Evolutionary conservation across 92 coral and sea anemone genomes (phyloP), one percentile per base, ranked within the genome.

Genomic region (Pocillopora meandrina): DNA sequence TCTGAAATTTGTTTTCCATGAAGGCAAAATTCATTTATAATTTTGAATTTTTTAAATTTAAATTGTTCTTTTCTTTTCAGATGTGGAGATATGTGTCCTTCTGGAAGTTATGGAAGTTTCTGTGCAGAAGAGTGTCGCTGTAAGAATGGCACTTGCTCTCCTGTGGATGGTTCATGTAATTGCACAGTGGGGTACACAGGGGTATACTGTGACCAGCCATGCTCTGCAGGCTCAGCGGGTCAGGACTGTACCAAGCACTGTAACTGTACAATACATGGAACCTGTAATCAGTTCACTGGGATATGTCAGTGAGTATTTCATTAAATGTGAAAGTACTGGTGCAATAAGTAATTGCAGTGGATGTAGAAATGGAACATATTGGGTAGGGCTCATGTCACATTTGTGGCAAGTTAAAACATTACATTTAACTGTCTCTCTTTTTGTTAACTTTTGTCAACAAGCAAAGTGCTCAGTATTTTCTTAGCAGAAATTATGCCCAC

Each of bases 101-200:
- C 76, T 15, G 90, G 92, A 61, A 92, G 69, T 26, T 95, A 80
- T 87, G 98, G 98, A 9, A 57, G 21, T 19, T 56, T 70, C 31
- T 95, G 98, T 76, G 68, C 71, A 12, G 56, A 82, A 36, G 42
- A 87, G 6, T 95, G 98, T 76, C 78, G 88, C 10, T 95, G 98
- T 87, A 82, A 84, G 62, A 92, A 91, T 81, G 93, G 90, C 36
- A 85, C 91, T 31, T 95, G 98, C 81, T 89, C 90, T 17, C 90
- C 93, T 2, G 77, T 93, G 61, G 93, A 93, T 83, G 98, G 98
- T 11, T 86, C 84, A 52, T 95, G 98, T 80, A 89, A 92, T 84
- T 95, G 98, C 72, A 85, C 95, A 17, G 69, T 91, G 14, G 98
- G 98, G 34, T 95, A 79, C 84, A 95, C 93, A n/a, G 98, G 98